Evolutionary conservation across 2,797 vertebrate genomes (phyloP).

Genomic region (Hirundo rustica): DNA sequence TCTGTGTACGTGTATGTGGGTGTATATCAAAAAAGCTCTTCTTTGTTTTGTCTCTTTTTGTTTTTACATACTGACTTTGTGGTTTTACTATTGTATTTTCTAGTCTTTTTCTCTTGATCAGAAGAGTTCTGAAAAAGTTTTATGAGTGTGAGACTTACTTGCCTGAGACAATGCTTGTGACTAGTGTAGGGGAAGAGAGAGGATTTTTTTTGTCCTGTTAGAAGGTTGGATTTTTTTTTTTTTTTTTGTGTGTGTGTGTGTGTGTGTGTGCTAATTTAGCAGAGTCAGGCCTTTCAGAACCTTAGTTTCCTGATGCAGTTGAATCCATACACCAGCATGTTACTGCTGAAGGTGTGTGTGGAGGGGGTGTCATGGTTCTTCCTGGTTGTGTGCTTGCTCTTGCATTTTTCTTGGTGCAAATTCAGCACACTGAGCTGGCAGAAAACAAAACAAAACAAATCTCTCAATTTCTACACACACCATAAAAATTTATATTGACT

Average conservation of each 20-base stretch:
- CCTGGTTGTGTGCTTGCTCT: not conserved
- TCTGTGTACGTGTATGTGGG: not conserved
- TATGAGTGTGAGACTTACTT: not conserved
- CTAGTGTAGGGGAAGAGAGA: not conserved
- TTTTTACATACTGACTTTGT: not conserved
- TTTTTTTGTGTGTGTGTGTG: no score
- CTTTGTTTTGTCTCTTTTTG: not conserved
- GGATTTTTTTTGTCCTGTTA: not conserved
- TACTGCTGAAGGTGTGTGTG: not conserved
- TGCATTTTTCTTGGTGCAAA: not conserved
- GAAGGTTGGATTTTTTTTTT: not conserved
- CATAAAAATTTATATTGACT: not conserved
- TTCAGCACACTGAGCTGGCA: not conserved
- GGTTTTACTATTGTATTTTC: not conserved
- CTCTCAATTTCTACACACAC: not conserved
- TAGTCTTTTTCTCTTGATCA: not conserved
- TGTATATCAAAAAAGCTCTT: not conserved
- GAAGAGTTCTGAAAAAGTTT: not conserved
- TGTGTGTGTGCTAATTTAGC: not conserved
- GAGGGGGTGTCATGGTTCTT: not conserved
- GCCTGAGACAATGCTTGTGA: not conserved
- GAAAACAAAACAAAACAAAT: not conserved
- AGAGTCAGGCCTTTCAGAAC: not conserved
- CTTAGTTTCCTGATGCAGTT: not conserved
- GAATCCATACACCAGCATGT: not conserved